Evolutionary conservation across 2,113 vertebrate genomes (phyloP), one percentile per base, ranked within the genome.

Genomic region (Podarcis cretensis): DNA sequence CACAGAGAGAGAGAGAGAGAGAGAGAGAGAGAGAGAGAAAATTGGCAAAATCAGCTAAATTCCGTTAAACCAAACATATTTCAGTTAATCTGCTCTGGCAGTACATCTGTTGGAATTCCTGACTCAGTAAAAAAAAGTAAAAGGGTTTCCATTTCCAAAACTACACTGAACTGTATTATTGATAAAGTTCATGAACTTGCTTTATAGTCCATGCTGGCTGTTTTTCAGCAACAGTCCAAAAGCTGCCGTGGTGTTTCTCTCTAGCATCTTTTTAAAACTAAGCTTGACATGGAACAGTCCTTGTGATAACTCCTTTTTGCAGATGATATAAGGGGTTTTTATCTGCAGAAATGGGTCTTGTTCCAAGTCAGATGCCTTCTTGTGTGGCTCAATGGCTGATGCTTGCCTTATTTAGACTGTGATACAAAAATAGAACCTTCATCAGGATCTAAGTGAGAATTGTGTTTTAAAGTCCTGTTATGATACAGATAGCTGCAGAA

Each of bases 221-320:
- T 81, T 94, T 94, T 85, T 92, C 91, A 94, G 89, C 92, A 89
- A 87, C 57, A 23, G 25, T 54, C 74, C 92, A 91, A 82, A 91
- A 90, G 65, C 87, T 87, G 81, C 43, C 30, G 23, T 76, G 87
- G 71, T 65, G 0, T 35, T 75, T 30, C 59, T 77, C 59, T 83
- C 59, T 57, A 82, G 40, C 71, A 76, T 86, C 71, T 48, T 85
- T 89, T 84, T 71, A 81, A 85, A 89, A 75, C 78, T 66, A 85
- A 75, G 37, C 79, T 90, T 90, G 78, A 76, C 63, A 77, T 68
- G 43, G 43, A 77, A 43, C 65, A 86, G 84, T 66, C 59, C n/a
- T 54, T 86, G n/a, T 86, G 83, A 73, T 63, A 86, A 65, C 54
- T 57, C 83, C 23, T 54, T 81, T 81, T 35, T 85, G 30, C 57